Evolutionary conservation across 2,888 invertebrate species (phyloP).

Genomic region (Epistrophe eligans): DNA sequence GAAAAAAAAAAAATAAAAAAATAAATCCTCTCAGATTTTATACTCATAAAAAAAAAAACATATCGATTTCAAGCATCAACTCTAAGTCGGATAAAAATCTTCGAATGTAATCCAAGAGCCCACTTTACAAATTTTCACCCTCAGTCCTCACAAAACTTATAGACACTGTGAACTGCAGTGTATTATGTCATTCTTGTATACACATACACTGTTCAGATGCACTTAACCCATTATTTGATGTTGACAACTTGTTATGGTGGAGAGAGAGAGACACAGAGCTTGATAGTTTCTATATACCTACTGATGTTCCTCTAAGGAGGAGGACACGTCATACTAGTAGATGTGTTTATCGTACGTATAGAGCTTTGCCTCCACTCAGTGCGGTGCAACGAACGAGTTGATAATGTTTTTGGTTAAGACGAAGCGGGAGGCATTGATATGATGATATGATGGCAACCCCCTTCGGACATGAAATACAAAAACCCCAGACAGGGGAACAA

Average conservation of each 20-base stretch:
- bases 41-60: not conserved
- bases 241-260: slow-evolving; percentile 66
- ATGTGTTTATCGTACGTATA: no score
- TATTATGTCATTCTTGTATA: slow-evolving; percentile 44
- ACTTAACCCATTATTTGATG: slow-evolving; percentile 67
- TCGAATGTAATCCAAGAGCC: slow-evolving; percentile 20
- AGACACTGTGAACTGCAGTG: slow-evolving; percentile 26
- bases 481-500: slow-evolving; percentile 22
- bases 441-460: slow-evolving; percentile 1
- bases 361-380: not conserved
- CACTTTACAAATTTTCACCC: slow-evolving; percentile 45
- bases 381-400: slow-evolving; percentile 62
- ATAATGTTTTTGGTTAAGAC: slow-evolving; percentile 37
- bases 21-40: not conserved
- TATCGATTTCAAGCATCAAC: slow-evolving; percentile 20
- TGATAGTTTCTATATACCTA: slow-evolving; percentile 46
- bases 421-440: not conserved
- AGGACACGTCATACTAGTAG: slow-evolving; percentile 1
- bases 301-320: slow-evolving; percentile 25
- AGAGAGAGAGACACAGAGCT: not conserved
- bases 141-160: slow-evolving; percentile 28
- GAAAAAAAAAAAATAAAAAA: not conserved
- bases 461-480: slow-evolving; percentile 59
- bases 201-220: slow-evolving; percentile 58
- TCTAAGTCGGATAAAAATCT: slow-evolving; percentile 39